Evolutionary conservation across 2,113 vertebrate genomes (phyloP), one percentile per base, ranked within the genome.

Genomic region (Jacana jacana): DNA sequence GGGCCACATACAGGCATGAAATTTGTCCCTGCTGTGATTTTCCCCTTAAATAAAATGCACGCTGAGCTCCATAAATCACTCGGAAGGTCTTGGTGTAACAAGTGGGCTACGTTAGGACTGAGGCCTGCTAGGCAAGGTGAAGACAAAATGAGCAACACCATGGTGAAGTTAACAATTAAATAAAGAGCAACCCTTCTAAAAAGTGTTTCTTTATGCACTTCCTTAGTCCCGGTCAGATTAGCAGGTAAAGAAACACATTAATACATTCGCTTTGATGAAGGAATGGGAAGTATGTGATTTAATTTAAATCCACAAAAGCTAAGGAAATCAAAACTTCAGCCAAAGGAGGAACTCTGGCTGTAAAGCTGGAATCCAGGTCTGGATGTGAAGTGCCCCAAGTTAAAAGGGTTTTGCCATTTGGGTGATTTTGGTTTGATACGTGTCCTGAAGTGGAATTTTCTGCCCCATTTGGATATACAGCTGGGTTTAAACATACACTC

Each of bases 21-120:
- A 88, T 89, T 76, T 73, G 27, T 52, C 46, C 92, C 95, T 89
- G 89, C 87, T 95, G 95, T 3, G 68, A 81, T 90, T 97, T 95
- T 61, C 44, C 52, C 76, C 80, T 88, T 92, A 81, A 96, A 89
- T 88, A 90, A 94, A 96, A 91, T 73, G 70, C 69, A 66, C 0
- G 1, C 72, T 66, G 72, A 35, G 79, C 81, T 68, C 46, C n/a
- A 54, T 91, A 95, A 96, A 95, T 96, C 90, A 86, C 25, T 61
- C 72, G 9, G 51, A 88, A 61, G 55, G 72, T 65, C 66, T 84
- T 82, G 81, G 55, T 51, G 19, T 80, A 89, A 87, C 44, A 86
- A 91, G 44, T 30, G 27, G 10, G 80, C 4, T 81, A 64, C 15
- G 16, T 72, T 91, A 82, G 13, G 3, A 51, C 51, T 14, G 69